These are phyloP conservation scores for Coilia nasus DNA, from an alignment of 2,797 vertebrate genomes.

Conservation along the genomic window DNA sequence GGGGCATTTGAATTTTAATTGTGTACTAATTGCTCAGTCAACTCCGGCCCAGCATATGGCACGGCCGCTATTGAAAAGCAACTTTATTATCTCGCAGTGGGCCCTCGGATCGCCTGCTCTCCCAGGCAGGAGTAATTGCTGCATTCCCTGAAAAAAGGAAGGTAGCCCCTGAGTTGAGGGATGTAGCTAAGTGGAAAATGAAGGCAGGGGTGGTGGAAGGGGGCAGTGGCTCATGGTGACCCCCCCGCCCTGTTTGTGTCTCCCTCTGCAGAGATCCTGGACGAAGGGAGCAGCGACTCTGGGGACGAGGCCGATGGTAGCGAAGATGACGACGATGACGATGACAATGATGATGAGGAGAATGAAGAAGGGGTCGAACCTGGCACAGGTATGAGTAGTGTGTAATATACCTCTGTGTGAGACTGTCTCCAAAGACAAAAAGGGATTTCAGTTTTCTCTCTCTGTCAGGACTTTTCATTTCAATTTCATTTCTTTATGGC, in stretches of 20 bases:
- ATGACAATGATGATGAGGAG: conserved; percentile 71
- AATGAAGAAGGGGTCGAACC: conserved; percentile 76
- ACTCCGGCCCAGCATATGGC: conserved; percentile 28
- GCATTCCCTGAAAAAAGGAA: background rate
- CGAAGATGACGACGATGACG: conserved; percentile 80
- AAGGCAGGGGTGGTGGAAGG: background rate
- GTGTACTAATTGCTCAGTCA: conserved; percentile 35
- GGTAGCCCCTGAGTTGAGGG: background rate
- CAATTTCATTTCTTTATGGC: background rate
- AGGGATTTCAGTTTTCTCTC: background rate
- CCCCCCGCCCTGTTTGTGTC: background rate
- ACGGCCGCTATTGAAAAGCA: background rate
- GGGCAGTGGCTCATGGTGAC: background rate
- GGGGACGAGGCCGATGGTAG: conserved; percentile 86
- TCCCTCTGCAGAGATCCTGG: conserved; percentile 86
- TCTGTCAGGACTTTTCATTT: background rate
- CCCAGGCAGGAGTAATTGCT: conserved; percentile 24
- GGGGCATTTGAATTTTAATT: conserved; percentile 31
- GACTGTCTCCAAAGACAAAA: background rate
- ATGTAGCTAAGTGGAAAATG: conserved; percentile 15
- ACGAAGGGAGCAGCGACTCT: conserved; percentile 93
- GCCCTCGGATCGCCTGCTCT: conserved; percentile 25
- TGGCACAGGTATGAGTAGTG: conserved; percentile 48
- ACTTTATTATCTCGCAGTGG: background rate
- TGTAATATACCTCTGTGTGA: background rate